Conservation (phyloP, 2,113 vertebrate species). For the Grammomys dolichurus region DNA sequence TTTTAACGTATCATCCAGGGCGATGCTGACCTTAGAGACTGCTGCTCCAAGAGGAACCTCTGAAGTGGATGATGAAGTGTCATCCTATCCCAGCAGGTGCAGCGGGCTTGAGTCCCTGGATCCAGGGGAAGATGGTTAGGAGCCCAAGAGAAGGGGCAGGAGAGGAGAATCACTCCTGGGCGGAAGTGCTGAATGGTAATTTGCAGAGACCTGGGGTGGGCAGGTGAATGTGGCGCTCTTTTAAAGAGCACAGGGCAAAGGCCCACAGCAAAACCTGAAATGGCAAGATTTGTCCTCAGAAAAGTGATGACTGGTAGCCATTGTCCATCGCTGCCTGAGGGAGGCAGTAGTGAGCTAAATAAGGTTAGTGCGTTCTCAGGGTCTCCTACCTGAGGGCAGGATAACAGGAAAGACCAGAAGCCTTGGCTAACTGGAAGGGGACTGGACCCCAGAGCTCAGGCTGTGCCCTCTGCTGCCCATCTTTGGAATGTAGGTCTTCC, state of each 20-base stretch:
- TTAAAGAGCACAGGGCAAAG: background rate
- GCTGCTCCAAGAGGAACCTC: background rate
- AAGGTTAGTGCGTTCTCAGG: background rate
- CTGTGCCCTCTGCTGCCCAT: rapidly evolving
- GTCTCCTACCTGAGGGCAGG: background rate
- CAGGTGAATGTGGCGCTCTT: background rate
- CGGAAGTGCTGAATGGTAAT: background rate
- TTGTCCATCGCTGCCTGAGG: background rate
- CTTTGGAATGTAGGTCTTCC: background rate
- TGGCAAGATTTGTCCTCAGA: background rate
- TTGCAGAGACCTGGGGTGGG: background rate
- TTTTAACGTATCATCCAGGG: background rate
- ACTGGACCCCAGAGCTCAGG: rapidly evolving
- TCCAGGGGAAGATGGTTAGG: rapidly evolving
- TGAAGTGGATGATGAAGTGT: background rate
- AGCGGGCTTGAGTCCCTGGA: background rate
- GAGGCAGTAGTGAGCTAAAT: background rate
- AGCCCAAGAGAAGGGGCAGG: background rate
- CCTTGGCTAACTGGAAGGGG: background rate
- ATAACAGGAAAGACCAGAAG: background rate
- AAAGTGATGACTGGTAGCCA: background rate
- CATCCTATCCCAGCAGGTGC: background rate
- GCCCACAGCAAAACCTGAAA: background rate
- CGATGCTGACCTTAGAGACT: background rate
- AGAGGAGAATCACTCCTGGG: background rate